phyloP scores from a whole-genome alignment of 2,113 vertebrate genomes.

The Chiloscyllium plagiosum region DNA sequence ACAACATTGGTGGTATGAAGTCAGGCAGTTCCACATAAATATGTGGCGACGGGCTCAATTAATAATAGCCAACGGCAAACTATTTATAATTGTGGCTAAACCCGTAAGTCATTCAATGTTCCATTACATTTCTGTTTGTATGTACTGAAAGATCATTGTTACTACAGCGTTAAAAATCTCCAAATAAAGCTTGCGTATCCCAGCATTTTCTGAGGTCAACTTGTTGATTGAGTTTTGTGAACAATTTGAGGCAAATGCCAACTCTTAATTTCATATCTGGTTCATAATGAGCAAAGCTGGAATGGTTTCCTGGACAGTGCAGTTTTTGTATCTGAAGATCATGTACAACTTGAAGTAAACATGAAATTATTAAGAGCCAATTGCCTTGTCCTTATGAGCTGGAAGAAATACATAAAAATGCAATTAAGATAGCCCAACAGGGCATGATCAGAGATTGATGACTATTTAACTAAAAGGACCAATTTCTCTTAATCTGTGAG shows the following conservation, averaged over 20 bases:
- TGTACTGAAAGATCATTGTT: background rate
- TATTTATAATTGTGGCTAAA: background rate
- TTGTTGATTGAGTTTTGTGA: background rate
- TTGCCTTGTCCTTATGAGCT: background rate
- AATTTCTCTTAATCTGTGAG: background rate
- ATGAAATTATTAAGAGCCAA: background rate
- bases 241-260: background rate
- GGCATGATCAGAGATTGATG: background rate
- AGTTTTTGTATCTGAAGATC: background rate
- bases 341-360: background rate
- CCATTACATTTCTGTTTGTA: background rate
- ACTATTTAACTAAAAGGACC: background rate
- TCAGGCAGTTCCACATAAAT: constrained; percentile 12
- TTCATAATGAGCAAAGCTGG: background rate
- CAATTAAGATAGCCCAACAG: background rate
- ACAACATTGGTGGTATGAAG: background rate
- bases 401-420: background rate
- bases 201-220: background rate
- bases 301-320: background rate
- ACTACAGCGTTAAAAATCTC: background rate
- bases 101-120: background rate
- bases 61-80: background rate
- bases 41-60: background rate
- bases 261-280: background rate
- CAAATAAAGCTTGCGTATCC: background rate